A percentile compares a stretch with the other conserved stretches of the same genome.
Conservation (phyloP, 2,797 vertebrate genomes). For the Xyrichtys novacula region DNA sequence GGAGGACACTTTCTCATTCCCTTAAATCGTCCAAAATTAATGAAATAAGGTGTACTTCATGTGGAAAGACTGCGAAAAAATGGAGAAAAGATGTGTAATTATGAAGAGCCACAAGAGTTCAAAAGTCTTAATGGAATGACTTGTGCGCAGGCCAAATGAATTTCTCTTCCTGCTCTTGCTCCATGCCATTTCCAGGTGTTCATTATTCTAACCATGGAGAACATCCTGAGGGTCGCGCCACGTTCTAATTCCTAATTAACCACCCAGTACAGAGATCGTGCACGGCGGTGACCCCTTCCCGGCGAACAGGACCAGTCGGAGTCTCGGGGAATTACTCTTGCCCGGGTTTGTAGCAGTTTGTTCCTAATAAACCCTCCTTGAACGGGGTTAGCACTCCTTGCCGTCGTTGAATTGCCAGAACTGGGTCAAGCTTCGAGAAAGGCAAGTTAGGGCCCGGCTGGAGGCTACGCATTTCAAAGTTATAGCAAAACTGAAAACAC, state of each 20-base stretch:
- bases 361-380: conserved; percentile 27
- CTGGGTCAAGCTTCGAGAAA: conserved; percentile 40
- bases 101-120: conserved; percentile 58
- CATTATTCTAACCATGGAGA: conserved; percentile 74
- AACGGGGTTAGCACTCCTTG: conserved; percentile 3
- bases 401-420: conserved; percentile 34
- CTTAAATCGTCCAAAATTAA: conserved; percentile 19
- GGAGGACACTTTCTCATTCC: conserved; percentile 6
- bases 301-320: conserved; percentile 44
- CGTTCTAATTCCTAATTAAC: conserved; percentile 81
- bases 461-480: conserved; percentile 29
- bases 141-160: conserved; percentile 47
- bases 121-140: conserved; percentile 66
- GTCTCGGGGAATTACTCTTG: conserved; percentile 52
- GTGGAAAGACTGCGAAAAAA: conserved; percentile 21
- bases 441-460: conserved; percentile 20
- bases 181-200: conserved; percentile 68
- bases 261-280: conserved; percentile 65
- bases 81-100: conserved; percentile 48
- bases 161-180: conserved; percentile 3
- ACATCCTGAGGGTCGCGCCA: conserved; percentile 67
- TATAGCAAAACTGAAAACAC: conserved; percentile 47
- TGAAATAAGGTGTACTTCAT: neutral
- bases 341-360: conserved; percentile 11
- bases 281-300: conserved; percentile 63